A percentile compares a stretch with the other conserved stretches of the same genome.
phyloP scores from a whole-genome alignment of 2,888 invertebrate species.

The Cephus runcator region DNA sequence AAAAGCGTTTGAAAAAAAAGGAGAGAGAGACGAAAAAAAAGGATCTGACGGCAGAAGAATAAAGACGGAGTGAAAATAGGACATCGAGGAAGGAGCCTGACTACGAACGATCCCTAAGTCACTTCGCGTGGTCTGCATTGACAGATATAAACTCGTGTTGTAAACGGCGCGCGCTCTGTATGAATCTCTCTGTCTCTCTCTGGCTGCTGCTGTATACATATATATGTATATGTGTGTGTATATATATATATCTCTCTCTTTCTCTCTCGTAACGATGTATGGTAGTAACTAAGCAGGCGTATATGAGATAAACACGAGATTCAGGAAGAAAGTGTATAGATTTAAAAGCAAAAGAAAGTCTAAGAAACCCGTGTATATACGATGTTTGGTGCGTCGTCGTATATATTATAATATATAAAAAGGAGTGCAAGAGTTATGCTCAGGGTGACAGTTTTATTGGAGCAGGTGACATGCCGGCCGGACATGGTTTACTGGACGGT shows the following conservation, averaged over 20 bases:
- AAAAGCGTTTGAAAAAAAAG: constrained; percentile 8
- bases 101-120: neutral
- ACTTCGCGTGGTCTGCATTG: neutral
- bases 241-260: neutral
- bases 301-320: neutral
- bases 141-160: neutral
- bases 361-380: neutral
- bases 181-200: neutral
- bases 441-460: constrained; percentile 14
- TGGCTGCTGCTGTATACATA: neutral
- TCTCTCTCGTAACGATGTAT: neutral
- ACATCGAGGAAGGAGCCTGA: neutral
- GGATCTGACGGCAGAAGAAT: constrained; percentile 9
- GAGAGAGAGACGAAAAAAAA: constrained; percentile 7
- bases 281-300: neutral
- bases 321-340: neutral
- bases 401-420: neutral
- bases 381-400: neutral
- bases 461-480: constrained; percentile 4
- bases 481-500: neutral
- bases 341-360: neutral
- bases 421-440: constrained; percentile 7
- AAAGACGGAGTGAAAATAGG: neutral
- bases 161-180: neutral
- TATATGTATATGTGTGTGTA: neutral